Evolutionary conservation across 2,113 vertebrate species (phyloP), one percentile per base, ranked within the genome.

Genomic region (Oreotrochilus melanogaster): DNA sequence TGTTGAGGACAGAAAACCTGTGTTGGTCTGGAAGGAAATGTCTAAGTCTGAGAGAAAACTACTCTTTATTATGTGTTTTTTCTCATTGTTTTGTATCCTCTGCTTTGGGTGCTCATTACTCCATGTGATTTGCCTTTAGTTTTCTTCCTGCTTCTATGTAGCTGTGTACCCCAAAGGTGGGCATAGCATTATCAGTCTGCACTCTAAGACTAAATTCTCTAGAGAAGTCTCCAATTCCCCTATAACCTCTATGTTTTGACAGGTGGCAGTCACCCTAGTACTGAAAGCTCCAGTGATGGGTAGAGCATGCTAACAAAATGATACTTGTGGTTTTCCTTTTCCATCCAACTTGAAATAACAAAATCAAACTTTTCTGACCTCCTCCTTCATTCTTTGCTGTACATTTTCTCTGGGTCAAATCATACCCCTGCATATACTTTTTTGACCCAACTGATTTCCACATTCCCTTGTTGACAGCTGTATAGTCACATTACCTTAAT

Each of bases 401-500:
- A 75, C 71, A 61, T 30, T 3, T 50, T 78, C 61, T 57, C 17
- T 0, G 5, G 39, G 39, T 78, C 31, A 61, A 82, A 70, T 61
- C 14, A 53, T 65, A 78, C 5, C 12, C n/a, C 17, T 2, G 6
- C 51, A 28, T 53, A n/a, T 25, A 54, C 43, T 93, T 79, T 58
- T 79, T 57, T 58, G 76, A 31, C 18, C 42, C 48, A 6, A 3
- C 31, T 43, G 62, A 42, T 75, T 91, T 82, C 25, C 42, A 21
- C 31, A 79, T 70, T 92, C 71, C 57, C 70, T 70, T 33, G 37
- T 18, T 89, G 92, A 89, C 74, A 94, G 91, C 73, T 92, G 78
- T 84, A 31, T 24, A 73, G 71, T 75, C 66, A 54, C 66, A 85
- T 94, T 87, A 65, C 66, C 70, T 88, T 95, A 25, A 51, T 69